Evolutionary conservation across 1,140 invertebrate species (phyloP), one percentile per base, ranked within the genome.

Genomic region (Drosophila aff.): DNA sequence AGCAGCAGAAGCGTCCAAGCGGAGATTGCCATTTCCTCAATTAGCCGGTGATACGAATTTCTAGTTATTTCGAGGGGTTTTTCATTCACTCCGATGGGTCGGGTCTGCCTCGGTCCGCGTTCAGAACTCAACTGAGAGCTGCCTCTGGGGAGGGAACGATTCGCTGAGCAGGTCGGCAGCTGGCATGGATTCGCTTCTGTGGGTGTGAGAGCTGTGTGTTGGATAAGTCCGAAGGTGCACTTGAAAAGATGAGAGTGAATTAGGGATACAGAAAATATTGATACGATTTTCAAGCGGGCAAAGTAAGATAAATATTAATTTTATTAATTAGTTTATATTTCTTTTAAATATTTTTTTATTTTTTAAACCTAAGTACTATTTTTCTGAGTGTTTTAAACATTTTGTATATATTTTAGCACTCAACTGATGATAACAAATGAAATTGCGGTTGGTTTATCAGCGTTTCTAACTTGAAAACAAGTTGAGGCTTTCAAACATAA

Each of bases 21-120:
- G 58, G 71, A 41, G 69, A 74, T 63, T 75, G 49, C 58, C 72
- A 75, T 73, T 73, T 52, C 44, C 55, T 50, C 53, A 73, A 72
- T 73, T 73, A 73, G 46, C 46, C 53, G 36, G 28, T 16, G 36
- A 31, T 16, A 26, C 13, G 21, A 47, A 16, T 21, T 21, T 44
- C 8, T 36, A 11, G 43, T 36, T n/a, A 13, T 28, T 28, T 53
- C 26, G 26, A 21, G 13, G 15, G 15, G 15, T 38, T 57, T 36
- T 41, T 8, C 15, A 26, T 18, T 10, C 13, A 21, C 36, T 40
- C 5, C 10, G 41, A 21, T 36, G 28, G 28, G 0, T 28, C 28
- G 23, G 23, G 53, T 18, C 69, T 61, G 67, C 11, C 52, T 60
- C 28, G 69, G 5, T 44, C 21, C 31, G 16, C 57, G 53, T 50